Percentiles rank a stretch among this genome's conserved stretches.
phyloP scores from a whole-genome alignment of 2,113 vertebrate genomes.

The Alces alces region DNA sequence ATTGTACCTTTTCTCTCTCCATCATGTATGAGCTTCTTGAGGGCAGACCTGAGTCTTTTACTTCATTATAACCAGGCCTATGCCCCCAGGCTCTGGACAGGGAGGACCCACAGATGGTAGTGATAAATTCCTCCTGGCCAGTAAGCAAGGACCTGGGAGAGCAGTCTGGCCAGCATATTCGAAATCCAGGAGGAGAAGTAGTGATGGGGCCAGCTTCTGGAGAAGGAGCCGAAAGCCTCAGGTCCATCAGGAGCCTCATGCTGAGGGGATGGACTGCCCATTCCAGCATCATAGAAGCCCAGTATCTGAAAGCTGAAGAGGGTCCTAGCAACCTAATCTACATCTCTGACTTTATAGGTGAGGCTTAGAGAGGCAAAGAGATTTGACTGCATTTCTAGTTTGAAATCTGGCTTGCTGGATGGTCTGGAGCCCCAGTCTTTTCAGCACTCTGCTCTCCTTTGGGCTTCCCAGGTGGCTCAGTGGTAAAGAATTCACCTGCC shows the following conservation, averaged over 20 bases:
- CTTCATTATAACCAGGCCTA: neutral
- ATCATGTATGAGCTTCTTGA: neutral
- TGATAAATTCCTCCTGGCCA: neutral
- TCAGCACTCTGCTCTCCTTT: neutral
- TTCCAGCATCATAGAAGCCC: accelerated
- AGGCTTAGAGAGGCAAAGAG: neutral
- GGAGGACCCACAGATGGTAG: neutral
- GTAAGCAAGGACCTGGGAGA: neutral
- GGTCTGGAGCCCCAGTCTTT: neutral
- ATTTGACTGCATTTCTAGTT: neutral
- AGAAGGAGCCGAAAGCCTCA: neutral
- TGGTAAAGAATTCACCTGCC: neutral
- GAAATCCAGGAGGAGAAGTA: neutral
- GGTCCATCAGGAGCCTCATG: neutral
- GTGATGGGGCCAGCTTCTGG: neutral
- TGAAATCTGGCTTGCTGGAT: neutral
- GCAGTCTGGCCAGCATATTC: neutral
- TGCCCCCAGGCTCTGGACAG: neutral
- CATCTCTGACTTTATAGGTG: neutral
- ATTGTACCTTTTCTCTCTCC: neutral
- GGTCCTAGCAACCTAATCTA: neutral
- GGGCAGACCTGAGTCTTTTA: neutral
- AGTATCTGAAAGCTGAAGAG: neutral
- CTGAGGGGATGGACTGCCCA: neutral
- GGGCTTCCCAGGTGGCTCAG: neutral